These are phyloP conservation scores for Ciconia maguari DNA, from an alignment of 2,113 vertebrate genomes.

Conservation along the genomic window DNA sequence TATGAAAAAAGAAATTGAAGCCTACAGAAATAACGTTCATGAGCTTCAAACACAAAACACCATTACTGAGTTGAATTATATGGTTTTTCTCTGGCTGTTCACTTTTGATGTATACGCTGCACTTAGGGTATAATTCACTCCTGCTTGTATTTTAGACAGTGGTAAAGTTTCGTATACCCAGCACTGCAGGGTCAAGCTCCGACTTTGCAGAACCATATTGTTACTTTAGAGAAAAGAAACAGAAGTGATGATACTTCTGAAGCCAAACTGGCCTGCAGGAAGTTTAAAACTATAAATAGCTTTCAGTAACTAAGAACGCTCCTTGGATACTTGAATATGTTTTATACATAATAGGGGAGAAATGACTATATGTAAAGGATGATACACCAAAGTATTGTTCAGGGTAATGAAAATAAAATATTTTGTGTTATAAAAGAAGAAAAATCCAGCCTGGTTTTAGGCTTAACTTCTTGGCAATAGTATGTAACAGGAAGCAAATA, in stretches of 20 bases:
- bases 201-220: neutral
- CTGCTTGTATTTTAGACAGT: neutral
- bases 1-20: neutral
- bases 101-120: neutral
- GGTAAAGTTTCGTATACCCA: rapidly evolving
- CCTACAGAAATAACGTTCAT: neutral
- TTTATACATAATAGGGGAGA: neutral
- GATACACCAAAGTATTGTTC: neutral
- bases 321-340: neutral
- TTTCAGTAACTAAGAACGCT: neutral
- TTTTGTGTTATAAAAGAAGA: neutral
- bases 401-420: neutral
- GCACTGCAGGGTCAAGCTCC: neutral
- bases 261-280: slow-evolving; percentile 1
- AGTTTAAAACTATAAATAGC: neutral
- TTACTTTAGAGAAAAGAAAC: neutral
- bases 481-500: neutral
- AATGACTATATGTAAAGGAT: neutral
- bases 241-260: neutral
- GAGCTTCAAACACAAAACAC: neutral
- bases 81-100: neutral
- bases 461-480: neutral
- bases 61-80: neutral
- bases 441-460: neutral
- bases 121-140: neutral